phyloP scores from a whole-genome alignment of 2,888 invertebrate genomes.

The Brachynemurus nebulosus region DNA sequence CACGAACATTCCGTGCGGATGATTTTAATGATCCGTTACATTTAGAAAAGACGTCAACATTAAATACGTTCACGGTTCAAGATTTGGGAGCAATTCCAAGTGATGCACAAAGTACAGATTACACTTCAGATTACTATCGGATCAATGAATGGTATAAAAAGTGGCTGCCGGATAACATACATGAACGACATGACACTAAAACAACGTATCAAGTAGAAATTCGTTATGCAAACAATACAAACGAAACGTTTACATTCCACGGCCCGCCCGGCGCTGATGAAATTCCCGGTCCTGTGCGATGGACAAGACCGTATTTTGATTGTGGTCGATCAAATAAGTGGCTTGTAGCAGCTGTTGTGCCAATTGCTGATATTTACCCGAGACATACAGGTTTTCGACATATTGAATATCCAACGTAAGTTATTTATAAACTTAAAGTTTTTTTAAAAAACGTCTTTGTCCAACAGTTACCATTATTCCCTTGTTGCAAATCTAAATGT shows the following conservation, averaged over 20 bases:
- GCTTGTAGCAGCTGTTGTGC: constrained; percentile 87
- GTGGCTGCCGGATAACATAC: constrained; percentile 82
- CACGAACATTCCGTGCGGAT: constrained; percentile 78
- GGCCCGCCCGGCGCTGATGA: constrained; percentile 87
- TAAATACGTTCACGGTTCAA: constrained; percentile 77
- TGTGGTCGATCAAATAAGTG: constrained; percentile 92
- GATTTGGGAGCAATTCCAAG: constrained; percentile 77
- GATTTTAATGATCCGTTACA: constrained; percentile 96
- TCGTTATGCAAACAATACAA: constrained; percentile 85
- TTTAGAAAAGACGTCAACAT: constrained; percentile 83
- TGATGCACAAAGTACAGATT: constrained; percentile 70
- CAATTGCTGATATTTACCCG: constrained; percentile 91
- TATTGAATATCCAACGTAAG: constrained; percentile 85
- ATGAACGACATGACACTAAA: constrained; percentile 72
- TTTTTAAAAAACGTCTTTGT: constrained; percentile 16
- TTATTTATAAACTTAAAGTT: constrained; percentile 18
- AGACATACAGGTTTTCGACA: constrained; percentile 85
- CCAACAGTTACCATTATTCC: no score
- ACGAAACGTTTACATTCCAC: constrained; percentile 92
- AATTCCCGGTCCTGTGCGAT: constrained; percentile 82
- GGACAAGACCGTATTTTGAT: constrained; percentile 92
- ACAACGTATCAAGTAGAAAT: constrained; percentile 90
- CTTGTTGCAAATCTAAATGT: no score
- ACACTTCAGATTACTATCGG: constrained; percentile 78
- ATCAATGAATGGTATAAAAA: constrained; percentile 88